Conservation (phyloP, 1,140 invertebrate species). For the Drosophila nikananu region DNA sequence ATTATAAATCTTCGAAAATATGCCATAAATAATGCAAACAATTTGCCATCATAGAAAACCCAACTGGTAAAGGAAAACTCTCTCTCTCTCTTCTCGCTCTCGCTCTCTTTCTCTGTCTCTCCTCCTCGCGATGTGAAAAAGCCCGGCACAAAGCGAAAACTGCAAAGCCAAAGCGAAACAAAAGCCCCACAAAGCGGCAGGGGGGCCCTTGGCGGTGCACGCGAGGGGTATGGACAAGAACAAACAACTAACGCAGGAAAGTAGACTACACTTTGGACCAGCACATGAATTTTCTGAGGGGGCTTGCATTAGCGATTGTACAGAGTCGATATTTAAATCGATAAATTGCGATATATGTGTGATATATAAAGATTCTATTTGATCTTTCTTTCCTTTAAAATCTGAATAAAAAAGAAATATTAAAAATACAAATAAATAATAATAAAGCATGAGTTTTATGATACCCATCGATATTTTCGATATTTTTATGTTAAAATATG, state of each 20-base stretch:
- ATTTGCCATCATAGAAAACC: slow-evolving; percentile 72
- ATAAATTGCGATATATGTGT: not conserved
- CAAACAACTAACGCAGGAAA: slow-evolving; percentile 61
- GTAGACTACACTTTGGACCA: slow-evolving; percentile 10
- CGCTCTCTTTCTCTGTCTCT: not conserved
- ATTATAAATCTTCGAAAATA: slow-evolving; percentile 83
- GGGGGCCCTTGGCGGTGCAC: not conserved
- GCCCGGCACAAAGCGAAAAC: slow-evolving; percentile 35
- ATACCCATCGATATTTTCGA: too few relatives aligned
- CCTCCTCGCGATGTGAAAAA: slow-evolving; percentile 6
- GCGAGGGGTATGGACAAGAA: slow-evolving; percentile 18
- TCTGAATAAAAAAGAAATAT: too few relatives aligned
- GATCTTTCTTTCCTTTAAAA: too few relatives aligned
- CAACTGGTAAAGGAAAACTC: slow-evolving; percentile 53
- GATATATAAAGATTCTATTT: not conserved
- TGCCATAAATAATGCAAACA: slow-evolving; percentile 78
- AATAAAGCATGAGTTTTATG: too few relatives aligned
- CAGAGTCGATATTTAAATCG: not conserved
- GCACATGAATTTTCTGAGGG: not conserved
- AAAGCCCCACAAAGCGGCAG: slow-evolving; percentile 36
- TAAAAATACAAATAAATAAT: too few relatives aligned
- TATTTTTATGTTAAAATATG: not conserved
- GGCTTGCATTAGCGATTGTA: not conserved
- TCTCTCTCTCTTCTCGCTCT: not conserved
- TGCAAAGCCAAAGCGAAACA: slow-evolving; percentile 58